These are phyloP conservation scores for Argyrosomus regius DNA, from an alignment of 2,797 vertebrate species.

Conservation along the genomic window DNA sequence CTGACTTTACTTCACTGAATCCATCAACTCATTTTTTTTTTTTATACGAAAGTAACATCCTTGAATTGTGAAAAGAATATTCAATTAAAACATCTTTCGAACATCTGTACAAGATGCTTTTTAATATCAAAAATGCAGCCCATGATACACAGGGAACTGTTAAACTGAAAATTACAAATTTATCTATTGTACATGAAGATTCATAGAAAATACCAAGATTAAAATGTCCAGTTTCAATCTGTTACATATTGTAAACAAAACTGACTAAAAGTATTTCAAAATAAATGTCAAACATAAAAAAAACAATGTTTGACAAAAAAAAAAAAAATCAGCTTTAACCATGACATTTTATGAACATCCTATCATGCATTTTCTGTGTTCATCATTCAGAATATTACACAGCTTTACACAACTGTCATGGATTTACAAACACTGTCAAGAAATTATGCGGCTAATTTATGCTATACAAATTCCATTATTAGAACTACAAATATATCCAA, in stretches of 20 bases:
- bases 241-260: conserved; percentile 53
- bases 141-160: conserved; percentile 22
- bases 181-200: conserved; percentile 38
- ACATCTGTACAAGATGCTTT: conserved; percentile 50
- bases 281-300: conserved; percentile 38
- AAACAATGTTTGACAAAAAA: conserved; percentile 1
- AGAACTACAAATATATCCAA: conserved; percentile 56
- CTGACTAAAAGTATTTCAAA: conserved; percentile 29
- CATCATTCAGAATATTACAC: conserved; percentile 31
- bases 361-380: conserved; percentile 33
- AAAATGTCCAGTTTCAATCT: conserved; percentile 42
- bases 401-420: conserved; percentile 33
- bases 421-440: conserved; percentile 59
- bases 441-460: conserved; percentile 35
- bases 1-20: conserved; percentile 67
- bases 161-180: conserved; percentile 56
- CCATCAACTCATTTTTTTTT: conserved; percentile 45
- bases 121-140: conserved; percentile 43
- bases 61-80: conserved; percentile 50
- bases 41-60: conserved; percentile 40
- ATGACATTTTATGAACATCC: conserved; percentile 26
- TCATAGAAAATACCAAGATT: conserved; percentile 53
- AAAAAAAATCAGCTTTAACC: conserved; percentile 15
- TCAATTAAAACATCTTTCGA: conserved; percentile 38
- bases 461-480: conserved; percentile 44